Evolutionary conservation across 2,888 invertebrate genomes (phyloP).

Genomic region (Gortyna flavago): DNA sequence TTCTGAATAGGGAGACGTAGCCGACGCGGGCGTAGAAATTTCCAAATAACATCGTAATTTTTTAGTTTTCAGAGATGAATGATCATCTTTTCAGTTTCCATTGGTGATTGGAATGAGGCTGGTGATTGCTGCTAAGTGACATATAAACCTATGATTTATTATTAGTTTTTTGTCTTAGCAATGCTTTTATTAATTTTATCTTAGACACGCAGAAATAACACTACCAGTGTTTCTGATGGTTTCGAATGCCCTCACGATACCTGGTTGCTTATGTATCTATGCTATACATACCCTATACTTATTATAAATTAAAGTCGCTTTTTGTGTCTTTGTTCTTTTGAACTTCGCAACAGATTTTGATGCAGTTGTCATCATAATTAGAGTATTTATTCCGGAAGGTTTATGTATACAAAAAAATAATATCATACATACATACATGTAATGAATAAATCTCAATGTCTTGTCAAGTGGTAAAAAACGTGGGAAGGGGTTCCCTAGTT

Average conservation of each 20-base stretch:
- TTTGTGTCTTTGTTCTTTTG: not conserved
- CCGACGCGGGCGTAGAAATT: not conserved
- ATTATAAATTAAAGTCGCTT: not conserved
- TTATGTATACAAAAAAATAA: too few relatives aligned
- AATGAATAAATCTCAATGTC: not conserved
- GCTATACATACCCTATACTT: not conserved
- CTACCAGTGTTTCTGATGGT: not conserved
- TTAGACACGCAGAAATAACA: not conserved
- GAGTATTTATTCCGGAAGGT: not conserved
- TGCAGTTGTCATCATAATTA: not conserved
- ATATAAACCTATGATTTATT: constrained; percentile 1
- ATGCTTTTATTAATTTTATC: not conserved
- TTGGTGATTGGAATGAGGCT: constrained; percentile 2
- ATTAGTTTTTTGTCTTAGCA: not conserved
- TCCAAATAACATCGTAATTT: constrained; percentile 16
- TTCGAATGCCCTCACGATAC: not conserved
- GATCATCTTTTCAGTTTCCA: not conserved
- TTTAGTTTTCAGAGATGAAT: not conserved
- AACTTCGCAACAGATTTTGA: not conserved
- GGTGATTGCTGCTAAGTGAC: constrained; percentile 14
- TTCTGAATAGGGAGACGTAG: not conserved
- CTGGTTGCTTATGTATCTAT: not conserved
- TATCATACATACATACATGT: not conserved
- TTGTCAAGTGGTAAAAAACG: not conserved
- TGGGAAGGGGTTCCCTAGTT: not conserved